Conservation (phyloP, 2,888 invertebrate species). For the Papilio gigon region DNA sequence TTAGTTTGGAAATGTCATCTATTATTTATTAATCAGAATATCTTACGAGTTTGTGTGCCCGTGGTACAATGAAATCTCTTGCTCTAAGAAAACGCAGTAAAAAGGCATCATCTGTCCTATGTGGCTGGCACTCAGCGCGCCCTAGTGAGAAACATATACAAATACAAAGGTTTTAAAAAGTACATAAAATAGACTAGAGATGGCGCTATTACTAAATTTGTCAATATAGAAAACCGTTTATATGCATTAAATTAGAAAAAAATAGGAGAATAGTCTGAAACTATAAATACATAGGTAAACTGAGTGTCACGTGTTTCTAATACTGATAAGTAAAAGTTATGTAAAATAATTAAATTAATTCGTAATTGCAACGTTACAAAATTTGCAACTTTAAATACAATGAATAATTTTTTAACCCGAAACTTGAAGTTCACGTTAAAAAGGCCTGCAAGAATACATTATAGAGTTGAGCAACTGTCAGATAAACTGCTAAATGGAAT, state of each 20-base stretch:
- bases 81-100: slow-evolving; percentile 68
- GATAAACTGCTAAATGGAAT: slow-evolving; percentile 1
- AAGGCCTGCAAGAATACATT: neutral
- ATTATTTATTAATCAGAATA: neutral
- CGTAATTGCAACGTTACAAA: too few species aligned
- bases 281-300: too few species aligned
- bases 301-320: too few species aligned
- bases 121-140: slow-evolving; percentile 66
- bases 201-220: neutral
- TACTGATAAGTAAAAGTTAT: too few species aligned
- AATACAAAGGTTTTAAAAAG: neutral
- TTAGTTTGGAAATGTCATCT: neutral
- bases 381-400: too few species aligned
- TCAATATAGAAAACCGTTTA: too few species aligned
- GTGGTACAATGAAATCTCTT: slow-evolving; percentile 62
- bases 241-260: too few species aligned
- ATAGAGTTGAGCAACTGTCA: neutral
- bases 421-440: neutral
- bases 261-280: too few species aligned
- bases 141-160: slow-evolving; percentile 54
- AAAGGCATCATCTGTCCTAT: slow-evolving; percentile 66
- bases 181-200: neutral
- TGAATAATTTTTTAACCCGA: too few species aligned
- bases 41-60: slow-evolving; percentile 70
- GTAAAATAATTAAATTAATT: too few species aligned